phyloP scores from a whole-genome alignment of 2,797 vertebrate genomes.

The Stomatorhinus walkeri region DNA sequence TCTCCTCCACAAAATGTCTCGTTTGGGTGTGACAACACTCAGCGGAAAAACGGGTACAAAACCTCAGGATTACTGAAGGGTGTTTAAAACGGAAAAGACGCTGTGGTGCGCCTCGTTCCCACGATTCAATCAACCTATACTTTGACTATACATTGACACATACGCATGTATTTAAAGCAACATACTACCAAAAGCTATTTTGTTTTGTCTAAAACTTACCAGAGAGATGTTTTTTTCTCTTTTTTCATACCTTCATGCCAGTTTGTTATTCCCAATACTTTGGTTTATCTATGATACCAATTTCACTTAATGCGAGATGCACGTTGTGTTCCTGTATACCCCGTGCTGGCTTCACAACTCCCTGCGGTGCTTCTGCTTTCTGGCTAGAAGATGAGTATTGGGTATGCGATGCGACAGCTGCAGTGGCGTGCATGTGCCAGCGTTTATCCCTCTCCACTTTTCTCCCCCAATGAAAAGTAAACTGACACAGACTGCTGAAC shows the following conservation, averaged over 20 bases:
- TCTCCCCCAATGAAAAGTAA: neutral
- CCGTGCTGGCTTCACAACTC: slow-evolving; percentile 26
- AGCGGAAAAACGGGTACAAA: slow-evolving; percentile 50
- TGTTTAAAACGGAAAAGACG: slow-evolving; percentile 40
- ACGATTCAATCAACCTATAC: slow-evolving; percentile 51
- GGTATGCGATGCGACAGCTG: slow-evolving; percentile 41
- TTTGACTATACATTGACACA: slow-evolving; percentile 50
- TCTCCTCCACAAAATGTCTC: slow-evolving; percentile 53
- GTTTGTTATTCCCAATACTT: slow-evolving; percentile 51
- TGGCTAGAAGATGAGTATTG: slow-evolving; percentile 49
- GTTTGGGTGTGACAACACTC: slow-evolving; percentile 32
- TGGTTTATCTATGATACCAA: slow-evolving; percentile 51
- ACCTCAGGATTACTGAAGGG: slow-evolving; percentile 40
- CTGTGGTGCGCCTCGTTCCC: slow-evolving; percentile 45
- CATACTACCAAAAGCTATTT: slow-evolving; percentile 61
- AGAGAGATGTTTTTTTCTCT: slow-evolving; percentile 31
- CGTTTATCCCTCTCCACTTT: slow-evolving; percentile 20
- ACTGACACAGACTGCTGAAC: slow-evolving; percentile 7
- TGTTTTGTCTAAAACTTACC: slow-evolving; percentile 48
- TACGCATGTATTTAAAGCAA: slow-evolving; percentile 63
- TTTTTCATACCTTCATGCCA: slow-evolving; percentile 51
- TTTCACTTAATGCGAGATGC: slow-evolving; percentile 24
- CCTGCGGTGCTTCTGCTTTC: slow-evolving; percentile 46
- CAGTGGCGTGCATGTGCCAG: slow-evolving; percentile 22
- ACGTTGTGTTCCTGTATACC: neutral